These are phyloP conservation scores for Physella acuta DNA, from an alignment of 1,140 invertebrate species.

Conservation along the genomic window DNA sequence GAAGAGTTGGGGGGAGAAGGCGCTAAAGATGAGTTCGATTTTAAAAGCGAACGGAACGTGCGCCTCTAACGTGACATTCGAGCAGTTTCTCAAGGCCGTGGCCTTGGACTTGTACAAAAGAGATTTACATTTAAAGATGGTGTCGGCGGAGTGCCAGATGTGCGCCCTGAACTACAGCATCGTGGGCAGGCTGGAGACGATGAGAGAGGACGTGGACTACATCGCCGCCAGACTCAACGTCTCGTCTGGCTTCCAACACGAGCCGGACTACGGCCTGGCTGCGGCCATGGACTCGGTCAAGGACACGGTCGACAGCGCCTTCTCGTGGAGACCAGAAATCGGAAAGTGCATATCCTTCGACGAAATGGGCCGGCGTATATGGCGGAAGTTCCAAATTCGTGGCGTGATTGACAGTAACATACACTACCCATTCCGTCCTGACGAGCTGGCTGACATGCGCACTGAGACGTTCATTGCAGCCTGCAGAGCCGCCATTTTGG, in stretches of 20 bases:
- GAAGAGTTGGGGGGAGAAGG: constrained; percentile 13
- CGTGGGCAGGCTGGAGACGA: constrained; percentile 50
- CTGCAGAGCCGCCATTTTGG: constrained; percentile 1
- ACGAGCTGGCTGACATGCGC: neutral
- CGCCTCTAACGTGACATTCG: constrained; percentile 9
- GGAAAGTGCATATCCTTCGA: constrained; percentile 5
- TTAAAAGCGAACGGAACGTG: neutral
- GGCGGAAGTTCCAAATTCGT: constrained; percentile 21
- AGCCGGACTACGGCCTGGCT: neutral
- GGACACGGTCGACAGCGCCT: constrained; percentile 8
- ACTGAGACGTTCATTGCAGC: neutral
- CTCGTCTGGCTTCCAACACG: constrained; percentile 8
- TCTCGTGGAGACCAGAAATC: constrained; percentile 19
- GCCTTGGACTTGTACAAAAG: neutral
- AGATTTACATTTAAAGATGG: constrained; percentile 46
- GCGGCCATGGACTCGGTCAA: neutral
- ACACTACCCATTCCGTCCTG: constrained; percentile 11
- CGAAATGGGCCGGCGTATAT: constrained; percentile 16
- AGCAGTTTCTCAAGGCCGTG: constrained; percentile 18
- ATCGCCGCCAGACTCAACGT: constrained; percentile 37
- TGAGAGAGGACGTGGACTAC: constrained; percentile 42
- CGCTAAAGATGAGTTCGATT: neutral
- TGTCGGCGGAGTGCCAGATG: constrained; percentile 46
- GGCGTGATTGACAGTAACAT: constrained; percentile 2
- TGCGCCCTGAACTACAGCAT: constrained; percentile 48